phyloP scores from a whole-genome alignment of 2,888 invertebrate species.

The Cecidostiba fungosa region DNA sequence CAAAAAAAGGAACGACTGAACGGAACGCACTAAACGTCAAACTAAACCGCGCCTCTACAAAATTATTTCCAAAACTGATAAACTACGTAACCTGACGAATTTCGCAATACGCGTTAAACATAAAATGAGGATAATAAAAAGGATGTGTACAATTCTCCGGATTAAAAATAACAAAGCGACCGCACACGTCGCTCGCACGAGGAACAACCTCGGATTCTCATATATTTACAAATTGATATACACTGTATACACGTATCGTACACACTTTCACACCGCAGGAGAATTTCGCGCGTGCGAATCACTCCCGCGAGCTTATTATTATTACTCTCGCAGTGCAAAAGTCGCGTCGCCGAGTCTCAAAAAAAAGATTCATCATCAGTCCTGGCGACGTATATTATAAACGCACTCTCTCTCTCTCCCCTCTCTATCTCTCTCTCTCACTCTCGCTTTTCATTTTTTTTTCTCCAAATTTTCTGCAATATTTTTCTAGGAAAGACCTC shows the following conservation, averaged over 20 bases:
- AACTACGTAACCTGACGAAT: not conserved
- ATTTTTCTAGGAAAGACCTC: constrained; percentile 18
- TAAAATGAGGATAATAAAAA: not conserved
- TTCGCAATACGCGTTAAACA: not conserved
- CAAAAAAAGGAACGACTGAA: constrained; percentile 18
- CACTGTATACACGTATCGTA: constrained; percentile 34
- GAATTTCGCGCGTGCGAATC: constrained; percentile 14
- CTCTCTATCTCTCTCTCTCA: constrained; percentile 4
- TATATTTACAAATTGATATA: constrained; percentile 59
- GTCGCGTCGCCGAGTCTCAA: constrained; percentile 34
- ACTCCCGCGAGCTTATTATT: not conserved
- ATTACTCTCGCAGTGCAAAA: constrained; percentile 15
- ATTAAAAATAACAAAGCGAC: not conserved
- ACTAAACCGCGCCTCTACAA: not conserved
- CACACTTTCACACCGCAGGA: not conserved
- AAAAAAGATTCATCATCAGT: constrained; percentile 43
- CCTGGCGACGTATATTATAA: constrained; percentile 43
- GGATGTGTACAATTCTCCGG: constrained; percentile 1
- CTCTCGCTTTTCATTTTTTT: not conserved
- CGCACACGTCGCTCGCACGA: not conserved
- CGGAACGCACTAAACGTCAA: not conserved
- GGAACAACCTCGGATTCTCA: constrained; percentile 16
- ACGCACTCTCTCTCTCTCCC: constrained; percentile 19
- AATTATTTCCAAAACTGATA: not conserved
- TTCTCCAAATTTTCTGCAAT: not conserved